Percentiles rank a stretch among this genome's conserved stretches.
Evolutionary conservation across 2,888 invertebrate species (phyloP).

Genomic region (Luffia ferchaultella): DNA sequence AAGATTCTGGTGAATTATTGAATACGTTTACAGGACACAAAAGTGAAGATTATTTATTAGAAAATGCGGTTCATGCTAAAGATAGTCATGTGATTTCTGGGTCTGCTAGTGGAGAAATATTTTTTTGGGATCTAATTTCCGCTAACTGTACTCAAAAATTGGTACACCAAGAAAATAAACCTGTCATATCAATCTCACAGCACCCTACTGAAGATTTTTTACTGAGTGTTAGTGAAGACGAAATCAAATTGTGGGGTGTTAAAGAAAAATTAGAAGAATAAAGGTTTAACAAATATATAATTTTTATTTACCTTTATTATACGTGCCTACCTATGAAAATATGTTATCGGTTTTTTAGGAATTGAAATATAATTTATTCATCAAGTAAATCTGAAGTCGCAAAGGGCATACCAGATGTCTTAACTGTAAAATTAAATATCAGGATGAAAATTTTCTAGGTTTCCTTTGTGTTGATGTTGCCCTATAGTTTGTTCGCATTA

Average conservation of each 20-base stretch:
- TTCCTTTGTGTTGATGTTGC: too few relatives aligned
- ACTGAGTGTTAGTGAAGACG: slow-evolving; percentile 77
- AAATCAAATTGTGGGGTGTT: slow-evolving; percentile 74
- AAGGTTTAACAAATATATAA: slow-evolving; percentile 7
- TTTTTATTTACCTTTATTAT: neutral
- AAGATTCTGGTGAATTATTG: slow-evolving; percentile 59
- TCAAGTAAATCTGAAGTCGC: too few relatives aligned
- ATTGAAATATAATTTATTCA: too few relatives aligned
- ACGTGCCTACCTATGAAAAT: too few relatives aligned
- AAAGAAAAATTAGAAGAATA: slow-evolving; percentile 27
- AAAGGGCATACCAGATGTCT: too few relatives aligned
- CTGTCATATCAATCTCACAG: slow-evolving; percentile 80
- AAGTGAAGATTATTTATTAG: slow-evolving; percentile 84
- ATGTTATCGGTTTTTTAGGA: too few relatives aligned
- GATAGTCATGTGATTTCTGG: slow-evolving; percentile 91
- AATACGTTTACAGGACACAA: slow-evolving; percentile 83
- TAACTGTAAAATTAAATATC: too few relatives aligned
- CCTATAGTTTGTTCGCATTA: too few relatives aligned
- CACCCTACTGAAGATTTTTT: slow-evolving; percentile 81
- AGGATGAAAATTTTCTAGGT: too few relatives aligned
- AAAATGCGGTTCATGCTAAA: slow-evolving; percentile 83
- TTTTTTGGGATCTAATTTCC: slow-evolving; percentile 90
- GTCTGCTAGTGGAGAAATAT: slow-evolving; percentile 85
- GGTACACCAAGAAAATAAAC: slow-evolving; percentile 61
- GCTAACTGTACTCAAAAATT: slow-evolving; percentile 55